Base-by-base conservation (phyloP, 2,797 vertebrate species). In the Crax fasciolata region DNA sequence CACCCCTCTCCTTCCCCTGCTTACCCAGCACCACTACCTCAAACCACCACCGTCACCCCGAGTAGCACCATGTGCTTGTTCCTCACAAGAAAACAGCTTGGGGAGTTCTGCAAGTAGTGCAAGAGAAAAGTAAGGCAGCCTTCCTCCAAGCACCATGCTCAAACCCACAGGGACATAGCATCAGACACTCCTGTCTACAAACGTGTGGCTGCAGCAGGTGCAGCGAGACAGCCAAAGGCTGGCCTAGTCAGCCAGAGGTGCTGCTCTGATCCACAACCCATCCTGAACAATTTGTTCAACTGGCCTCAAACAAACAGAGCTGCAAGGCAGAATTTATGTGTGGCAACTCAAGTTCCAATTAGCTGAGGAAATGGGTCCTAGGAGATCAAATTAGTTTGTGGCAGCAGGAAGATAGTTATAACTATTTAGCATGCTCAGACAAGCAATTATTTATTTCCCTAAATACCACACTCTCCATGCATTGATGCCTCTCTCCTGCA, bases 391-490 rank as follows among this genome's bases (percentile, higher is more conserved):
- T 95, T 93, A 96, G 73, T 95, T 92, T 73, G 91, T 79, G 87
- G 95, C 93, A 95, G 94, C 84, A 93, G 41, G 87, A 95, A 94
- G 81, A 80, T 17, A 87, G 92, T 79, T 95, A 92, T 35, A 35
- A 35, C 35, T 35, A 95, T 96, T 94, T 92, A 94, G 87, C 84
- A 88, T 70, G 82, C 87, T 96, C 82, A 93, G 79, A 93, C 89
- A 96, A 95, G 94, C 92, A 97, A 94, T 96, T 95, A 84, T 76
- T 94, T 89, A 46, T 72, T 94, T 96, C 94, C 94, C 94, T 92
- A 81, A 96, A 89, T 91, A 91, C 87, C 82, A 62, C 65, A 93
- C 80, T 80, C 86, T 90, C 84, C 66, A 68, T 59, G 90, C 68
- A 21, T 16, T 78, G 90, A 89, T 72, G 89, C 66, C 65, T 90